Base-by-base conservation (phyloP, 2,797 vertebrate species). In the Bucorvus abyssinicus region DNA sequence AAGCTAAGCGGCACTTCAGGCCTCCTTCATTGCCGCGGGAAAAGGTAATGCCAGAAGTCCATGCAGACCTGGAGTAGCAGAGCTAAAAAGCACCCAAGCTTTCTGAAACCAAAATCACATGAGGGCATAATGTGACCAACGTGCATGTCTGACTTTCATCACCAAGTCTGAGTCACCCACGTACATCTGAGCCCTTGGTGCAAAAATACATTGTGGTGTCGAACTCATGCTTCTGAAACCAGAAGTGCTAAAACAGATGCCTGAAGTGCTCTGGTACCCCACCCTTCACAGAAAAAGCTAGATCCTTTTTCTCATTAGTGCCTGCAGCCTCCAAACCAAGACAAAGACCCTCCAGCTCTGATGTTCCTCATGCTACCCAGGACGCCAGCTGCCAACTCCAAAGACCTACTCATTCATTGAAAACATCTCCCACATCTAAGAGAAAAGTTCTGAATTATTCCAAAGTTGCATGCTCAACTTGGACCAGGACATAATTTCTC, bases 91-190 rank as follows among this genome's bases (percentile, higher is more conserved):
- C 73, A 50, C 50, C 42, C 42, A 78, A 77, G 86, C 69, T 91
- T 94, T 91, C 78, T 88, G 53, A 87, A 84, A 64, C 53, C 61
- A 36, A 68, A 71, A 84, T 90, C 91, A 95, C 65, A 80, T 73
- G 91, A 89, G 61, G 17, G 64, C 4, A 87, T 80, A 71, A 88
- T 14, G 65, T 93, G 94, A 93, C 61, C 76, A 70, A n/a, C 69
- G 69, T 16, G 44, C 4, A 0, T 3, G 17, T 32, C 56, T 78
- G 85, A 68, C 42, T 89, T 94, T 61, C 34, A 42, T 80, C 21
- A 3, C 38, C 14, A 0, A 70, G 60, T 67, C 75, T 91, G 89
- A 96, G 50, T 94, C 91, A 94, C 50, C 45, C 73, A 21, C 8
- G 8, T 50, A 40, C 57, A 65, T 57, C 84, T 50, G 69, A 90